phyloP scores from a whole-genome alignment of 2,888 invertebrate species.

The Orchesellides sinensis region DNA sequence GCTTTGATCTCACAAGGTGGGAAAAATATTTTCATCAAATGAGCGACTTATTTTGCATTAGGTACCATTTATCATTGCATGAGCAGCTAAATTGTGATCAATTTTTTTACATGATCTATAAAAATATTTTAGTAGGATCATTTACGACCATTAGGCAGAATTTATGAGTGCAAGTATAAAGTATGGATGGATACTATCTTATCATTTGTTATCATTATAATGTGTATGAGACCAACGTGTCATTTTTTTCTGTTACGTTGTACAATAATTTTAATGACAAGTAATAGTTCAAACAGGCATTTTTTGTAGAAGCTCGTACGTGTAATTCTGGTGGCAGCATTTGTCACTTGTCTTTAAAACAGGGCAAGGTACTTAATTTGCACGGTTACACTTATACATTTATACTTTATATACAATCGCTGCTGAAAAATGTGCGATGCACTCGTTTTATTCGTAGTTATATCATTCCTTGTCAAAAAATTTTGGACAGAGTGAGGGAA shows the following conservation, averaged over 20 bases:
- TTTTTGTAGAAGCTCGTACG: no score
- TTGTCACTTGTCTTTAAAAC: neutral
- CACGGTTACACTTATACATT: neutral
- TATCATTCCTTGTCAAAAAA: neutral
- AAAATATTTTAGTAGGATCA: no score
- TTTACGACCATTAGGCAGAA: neutral
- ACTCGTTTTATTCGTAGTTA: neutral
- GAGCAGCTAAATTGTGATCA: no score
- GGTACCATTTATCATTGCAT: no score
- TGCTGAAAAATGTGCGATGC: neutral
- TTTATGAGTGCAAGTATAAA: neutral
- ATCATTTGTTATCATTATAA: neutral
- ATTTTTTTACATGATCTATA: no score
- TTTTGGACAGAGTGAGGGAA: neutral
- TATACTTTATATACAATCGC: neutral
- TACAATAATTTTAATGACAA: neutral
- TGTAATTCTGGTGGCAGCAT: no score
- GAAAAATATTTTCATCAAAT: neutral
- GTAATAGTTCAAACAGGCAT: neutral
- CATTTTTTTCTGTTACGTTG: no score
- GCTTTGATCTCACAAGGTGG: no score
- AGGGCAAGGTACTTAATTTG: neutral
- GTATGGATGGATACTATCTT: neutral
- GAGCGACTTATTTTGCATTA: no score
- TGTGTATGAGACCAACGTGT: neutral